These are phyloP conservation scores for Nematopogon swammerdamellus DNA, from an alignment of 2,888 invertebrate species.

Conservation along the genomic window DNA sequence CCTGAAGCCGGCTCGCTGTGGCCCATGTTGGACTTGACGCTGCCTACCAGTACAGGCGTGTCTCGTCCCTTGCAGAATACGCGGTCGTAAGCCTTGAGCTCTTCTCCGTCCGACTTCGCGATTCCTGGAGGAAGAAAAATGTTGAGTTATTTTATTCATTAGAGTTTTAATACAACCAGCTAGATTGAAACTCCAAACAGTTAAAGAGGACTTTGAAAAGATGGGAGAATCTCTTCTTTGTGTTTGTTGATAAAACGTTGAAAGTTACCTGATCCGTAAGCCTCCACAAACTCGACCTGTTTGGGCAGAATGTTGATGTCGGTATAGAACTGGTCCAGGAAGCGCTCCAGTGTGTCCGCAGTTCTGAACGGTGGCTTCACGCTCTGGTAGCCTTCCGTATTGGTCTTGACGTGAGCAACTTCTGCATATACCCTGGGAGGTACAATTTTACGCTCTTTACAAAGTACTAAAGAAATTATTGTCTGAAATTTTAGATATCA, in stretches of 20 bases:
- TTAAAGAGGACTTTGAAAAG: no score
- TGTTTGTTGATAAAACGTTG: no score
- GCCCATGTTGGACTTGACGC: constrained; percentile 34
- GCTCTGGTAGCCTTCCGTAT: constrained; percentile 60
- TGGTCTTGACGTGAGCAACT: constrained; percentile 65
- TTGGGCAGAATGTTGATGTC: constrained; percentile 63
- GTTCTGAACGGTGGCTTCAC: constrained; percentile 56
- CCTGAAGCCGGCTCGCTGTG: constrained; percentile 14
- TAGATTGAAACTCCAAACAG: no score
- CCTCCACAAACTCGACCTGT: constrained; percentile 75
- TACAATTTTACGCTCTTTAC: no score
- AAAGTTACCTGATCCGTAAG: constrained; percentile 68
- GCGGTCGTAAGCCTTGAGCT: constrained; percentile 56
- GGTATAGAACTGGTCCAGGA: constrained; percentile 55
- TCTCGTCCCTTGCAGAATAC: constrained; percentile 50
- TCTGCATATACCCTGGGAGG: constrained; percentile 55
- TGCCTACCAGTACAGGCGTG: constrained; percentile 54
- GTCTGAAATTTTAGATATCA: no score
- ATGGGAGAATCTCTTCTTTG: no score
- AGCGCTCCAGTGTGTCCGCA: constrained; percentile 34
- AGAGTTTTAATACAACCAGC: no score
- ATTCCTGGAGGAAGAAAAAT: constrained; percentile 23
- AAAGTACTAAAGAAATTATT: no score
- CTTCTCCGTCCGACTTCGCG: constrained; percentile 54
- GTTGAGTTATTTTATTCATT: neutral